Conservation (phyloP, 1,140 invertebrate genomes). For the Saccostrea glomerata region DNA sequence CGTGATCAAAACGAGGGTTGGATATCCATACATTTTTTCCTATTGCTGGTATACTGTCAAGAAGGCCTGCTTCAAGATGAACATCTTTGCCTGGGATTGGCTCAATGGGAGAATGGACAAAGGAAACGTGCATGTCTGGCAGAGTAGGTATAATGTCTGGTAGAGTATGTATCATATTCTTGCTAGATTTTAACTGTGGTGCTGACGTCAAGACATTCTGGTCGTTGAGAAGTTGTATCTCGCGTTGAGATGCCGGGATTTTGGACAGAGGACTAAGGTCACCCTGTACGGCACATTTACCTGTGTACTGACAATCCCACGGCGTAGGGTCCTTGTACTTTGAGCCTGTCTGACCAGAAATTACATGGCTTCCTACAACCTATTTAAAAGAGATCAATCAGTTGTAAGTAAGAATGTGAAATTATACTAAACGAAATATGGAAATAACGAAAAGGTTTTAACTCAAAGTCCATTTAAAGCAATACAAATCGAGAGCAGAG, state of each 20-base stretch:
- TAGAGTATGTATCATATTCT: neutral
- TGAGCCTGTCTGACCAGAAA: neutral
- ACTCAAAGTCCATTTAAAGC: no score
- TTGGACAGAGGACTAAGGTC: neutral
- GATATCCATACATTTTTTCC: slow-evolving; percentile 18
- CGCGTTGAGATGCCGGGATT: neutral
- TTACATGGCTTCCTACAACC: neutral
- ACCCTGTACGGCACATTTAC: neutral
- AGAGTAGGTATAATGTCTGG: neutral
- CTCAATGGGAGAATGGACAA: neutral
- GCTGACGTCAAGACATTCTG: neutral
- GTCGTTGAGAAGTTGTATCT: neutral
- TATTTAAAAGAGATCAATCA: neutral
- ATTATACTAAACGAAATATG: no score
- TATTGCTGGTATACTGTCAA: neutral
- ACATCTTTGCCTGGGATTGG: neutral
- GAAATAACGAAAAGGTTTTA: no score
- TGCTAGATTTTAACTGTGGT: neutral
- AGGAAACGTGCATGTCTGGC: neutral
- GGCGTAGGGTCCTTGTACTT: neutral
- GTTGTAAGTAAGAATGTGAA: no score
- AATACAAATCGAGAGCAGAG: no score
- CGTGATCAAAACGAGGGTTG: neutral
- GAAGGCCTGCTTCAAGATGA: neutral
- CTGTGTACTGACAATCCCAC: neutral